A percentile compares a stretch with the other conserved stretches of the same genome.
These are phyloP conservation scores for Drosophila putrida DNA, from an alignment of 2,888 invertebrate species.

Conservation along the genomic window DNA sequence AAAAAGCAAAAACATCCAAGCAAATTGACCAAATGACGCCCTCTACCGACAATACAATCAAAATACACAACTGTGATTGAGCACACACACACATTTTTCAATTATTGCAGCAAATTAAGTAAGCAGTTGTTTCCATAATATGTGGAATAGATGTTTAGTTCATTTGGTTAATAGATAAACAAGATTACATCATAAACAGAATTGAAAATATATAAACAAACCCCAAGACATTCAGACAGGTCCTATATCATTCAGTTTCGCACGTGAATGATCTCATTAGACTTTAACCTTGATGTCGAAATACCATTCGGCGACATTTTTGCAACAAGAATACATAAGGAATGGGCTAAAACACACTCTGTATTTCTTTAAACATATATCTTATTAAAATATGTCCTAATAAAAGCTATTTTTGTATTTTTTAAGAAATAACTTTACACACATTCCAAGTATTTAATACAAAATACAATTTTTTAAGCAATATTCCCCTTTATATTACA, in stretches of 20 bases:
- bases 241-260: conserved; percentile 1
- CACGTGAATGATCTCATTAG: conserved; percentile 44
- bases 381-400: neutral
- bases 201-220: conserved; percentile 33
- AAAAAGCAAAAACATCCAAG: conserved; percentile 8
- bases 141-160: conserved; percentile 7
- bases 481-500: neutral
- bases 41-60: conserved; percentile 16
- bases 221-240: conserved; percentile 2
- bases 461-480: neutral
- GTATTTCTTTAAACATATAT: neutral
- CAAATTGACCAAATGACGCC: conserved; percentile 38
- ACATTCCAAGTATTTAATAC: no score
- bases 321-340: neutral
- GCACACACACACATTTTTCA: conserved; percentile 12
- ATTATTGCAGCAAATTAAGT: conserved; percentile 29
- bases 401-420: no score
- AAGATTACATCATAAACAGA: conserved; percentile 52
- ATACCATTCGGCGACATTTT: conserved; percentile 34
- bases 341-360: conserved; percentile 9
- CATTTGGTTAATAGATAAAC: conserved; percentile 40
- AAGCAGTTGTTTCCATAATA: conserved; percentile 17
- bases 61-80: conserved; percentile 42
- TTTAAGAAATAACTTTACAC: no score
- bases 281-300: conserved; percentile 35